These are phyloP conservation scores for Odontocolon sp. DNA, from an alignment of 2,888 invertebrate species.

Conservation along the genomic window DNA sequence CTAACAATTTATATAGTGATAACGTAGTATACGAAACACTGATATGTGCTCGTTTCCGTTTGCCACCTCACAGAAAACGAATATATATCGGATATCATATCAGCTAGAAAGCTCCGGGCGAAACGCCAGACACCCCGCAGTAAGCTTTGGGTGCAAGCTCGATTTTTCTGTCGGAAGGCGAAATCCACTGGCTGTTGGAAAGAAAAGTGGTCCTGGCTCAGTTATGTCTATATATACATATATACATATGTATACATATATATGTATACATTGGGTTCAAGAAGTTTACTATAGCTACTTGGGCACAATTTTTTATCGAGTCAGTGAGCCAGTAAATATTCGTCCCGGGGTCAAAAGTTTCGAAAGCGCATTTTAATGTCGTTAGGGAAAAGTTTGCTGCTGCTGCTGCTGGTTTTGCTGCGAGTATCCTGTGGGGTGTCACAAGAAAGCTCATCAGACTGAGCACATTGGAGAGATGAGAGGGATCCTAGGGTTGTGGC, in stretches of 20 bases:
- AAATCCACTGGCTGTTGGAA: constrained; percentile 32
- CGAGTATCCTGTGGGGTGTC: constrained; percentile 36
- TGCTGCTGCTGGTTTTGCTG: constrained; percentile 32
- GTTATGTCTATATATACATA: constrained; percentile 41
- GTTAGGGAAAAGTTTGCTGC: constrained; percentile 66
- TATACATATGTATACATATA: constrained; percentile 8
- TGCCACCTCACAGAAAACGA: constrained; percentile 26
- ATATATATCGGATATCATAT: constrained; percentile 57
- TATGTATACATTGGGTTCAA: background rate
- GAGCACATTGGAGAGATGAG: constrained; percentile 50
- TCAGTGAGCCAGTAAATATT: constrained; percentile 64
- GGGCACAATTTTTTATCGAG: constrained; percentile 52
- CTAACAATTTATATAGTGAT: constrained; percentile 49
- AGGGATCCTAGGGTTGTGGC: constrained; percentile 51
- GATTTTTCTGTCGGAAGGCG: constrained; percentile 34
- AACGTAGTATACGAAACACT: constrained; percentile 28
- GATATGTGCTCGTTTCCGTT: constrained; percentile 56
- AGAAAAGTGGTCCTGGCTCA: constrained; percentile 32
- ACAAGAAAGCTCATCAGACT: constrained; percentile 71
- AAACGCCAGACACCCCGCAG: constrained; percentile 23
- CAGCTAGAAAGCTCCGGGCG: constrained; percentile 44
- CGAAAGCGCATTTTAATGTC: constrained; percentile 69
- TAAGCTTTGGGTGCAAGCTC: background rate
- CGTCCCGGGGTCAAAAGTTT: constrained; percentile 64
- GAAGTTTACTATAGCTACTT: constrained; percentile 10